Conservation (phyloP, 2,888 invertebrate genomes). For the Cataglyphis albicans region DNA sequence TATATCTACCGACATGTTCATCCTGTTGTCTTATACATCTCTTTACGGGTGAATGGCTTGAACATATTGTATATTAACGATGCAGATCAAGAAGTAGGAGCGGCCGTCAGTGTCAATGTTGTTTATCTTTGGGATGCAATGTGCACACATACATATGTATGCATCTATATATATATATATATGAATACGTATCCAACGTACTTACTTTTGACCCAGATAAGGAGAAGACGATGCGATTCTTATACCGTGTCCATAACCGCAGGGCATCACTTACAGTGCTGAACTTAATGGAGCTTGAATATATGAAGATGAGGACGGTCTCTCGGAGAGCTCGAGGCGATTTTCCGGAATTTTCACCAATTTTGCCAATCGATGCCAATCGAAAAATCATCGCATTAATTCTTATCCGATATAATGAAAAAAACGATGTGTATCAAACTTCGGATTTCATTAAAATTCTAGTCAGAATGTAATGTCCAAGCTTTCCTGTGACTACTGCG, state of each 20-base stretch:
- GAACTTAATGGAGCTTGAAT: conserved; percentile 76
- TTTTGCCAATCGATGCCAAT: conserved; percentile 47
- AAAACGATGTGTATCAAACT: conserved; percentile 2
- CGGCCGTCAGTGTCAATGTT: conserved; percentile 69
- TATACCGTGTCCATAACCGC: conserved; percentile 68
- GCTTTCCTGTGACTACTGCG: background rate
- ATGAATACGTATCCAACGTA: background rate
- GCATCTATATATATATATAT: conserved; percentile 1
- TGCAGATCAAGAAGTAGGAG: conserved; percentile 25
- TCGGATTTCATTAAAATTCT: conserved; percentile 24
- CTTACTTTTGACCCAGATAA: conserved; percentile 77
- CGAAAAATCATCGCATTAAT: conserved; percentile 23
- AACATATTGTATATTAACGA: conserved; percentile 31
- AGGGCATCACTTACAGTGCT: conserved; percentile 60
- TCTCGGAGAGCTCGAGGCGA: conserved; percentile 46
- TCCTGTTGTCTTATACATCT: background rate
- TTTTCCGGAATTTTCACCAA: conserved; percentile 59
- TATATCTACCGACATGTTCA: background rate
- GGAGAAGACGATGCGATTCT: conserved; percentile 74
- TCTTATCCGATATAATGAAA: background rate
- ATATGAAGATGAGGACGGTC: conserved; percentile 66
- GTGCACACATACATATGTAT: conserved; percentile 15
- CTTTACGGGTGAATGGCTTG: conserved; percentile 3
- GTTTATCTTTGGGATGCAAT: conserved; percentile 64
- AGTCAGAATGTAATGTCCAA: background rate